A percentile compares a stretch with the other conserved stretches of the same genome.
Conservation (phyloP, 1,140 invertebrate species). For the Thereuonema tuberculata region DNA sequence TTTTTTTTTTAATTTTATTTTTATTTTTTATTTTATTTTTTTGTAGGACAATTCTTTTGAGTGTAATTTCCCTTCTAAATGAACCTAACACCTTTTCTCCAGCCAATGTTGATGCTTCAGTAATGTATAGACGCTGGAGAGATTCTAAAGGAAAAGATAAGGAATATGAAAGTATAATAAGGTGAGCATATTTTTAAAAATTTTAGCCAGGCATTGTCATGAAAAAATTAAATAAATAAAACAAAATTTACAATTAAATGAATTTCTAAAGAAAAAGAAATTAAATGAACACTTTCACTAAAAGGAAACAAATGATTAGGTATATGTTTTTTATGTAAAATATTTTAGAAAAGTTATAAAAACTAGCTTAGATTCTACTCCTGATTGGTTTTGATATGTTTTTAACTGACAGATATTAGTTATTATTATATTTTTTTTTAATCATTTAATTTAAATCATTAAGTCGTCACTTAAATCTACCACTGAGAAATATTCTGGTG, state of each 20-base stretch:
- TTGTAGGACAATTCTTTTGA: conserved; percentile 83
- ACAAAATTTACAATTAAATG: not conserved
- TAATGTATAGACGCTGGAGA: conserved; percentile 98
- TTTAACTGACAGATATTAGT: too few relatives aligned
- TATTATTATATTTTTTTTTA: too few relatives aligned
- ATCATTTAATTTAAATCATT: too few relatives aligned
- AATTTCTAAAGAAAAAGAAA: too few relatives aligned
- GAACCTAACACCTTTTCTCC: conserved; percentile 99
- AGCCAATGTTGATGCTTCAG: conserved; percentile 98
- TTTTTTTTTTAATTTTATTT: too few relatives aligned
- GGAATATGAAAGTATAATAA: conserved; percentile 99
- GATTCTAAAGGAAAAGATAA: conserved; percentile 97
- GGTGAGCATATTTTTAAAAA: conserved; percentile 41
- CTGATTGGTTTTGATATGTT: too few relatives aligned
- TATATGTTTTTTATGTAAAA: too few relatives aligned
- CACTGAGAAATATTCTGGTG: too few relatives aligned
- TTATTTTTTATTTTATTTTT: conserved; percentile 3
- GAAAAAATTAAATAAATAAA: not conserved
- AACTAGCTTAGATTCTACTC: too few relatives aligned
- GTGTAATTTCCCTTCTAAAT: conserved; percentile 95
- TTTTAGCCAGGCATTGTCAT: not conserved
- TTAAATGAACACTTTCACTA: too few relatives aligned
- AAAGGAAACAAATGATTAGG: conserved; percentile 12
- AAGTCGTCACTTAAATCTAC: too few relatives aligned
- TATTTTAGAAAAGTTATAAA: too few relatives aligned